Conservation (phyloP, 1,140 invertebrate genomes). For the roundworm (Caenorhabditis elegans) region WBcel235 BX284604.4:11818501-11819000, state of each 20-base stretch:
- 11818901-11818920: constrained; percentile 28
- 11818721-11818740: no score
- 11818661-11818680: no score
- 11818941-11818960: background rate
- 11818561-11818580: constrained; percentile 4
- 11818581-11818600: no score
- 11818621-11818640: no score
- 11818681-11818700: no score
- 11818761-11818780: no score
- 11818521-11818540: constrained; percentile 30
- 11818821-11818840: background rate
- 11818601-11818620: no score
- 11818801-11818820: constrained; percentile 27
- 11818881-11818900: constrained; percentile 25
- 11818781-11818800: constrained; percentile 27
- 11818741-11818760: no score
- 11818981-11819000: constrained; percentile 19
- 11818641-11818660: no score
- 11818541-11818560: constrained; percentile 36
- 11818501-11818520: constrained; percentile 16
- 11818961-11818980: constrained; percentile 10
- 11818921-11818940: constrained; percentile 26
- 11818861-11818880: constrained; percentile 5
- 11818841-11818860: background rate
- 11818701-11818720: no score